Base-by-base conservation (phyloP, 2,113 vertebrate species). In the Apeltes quadracus region DNA sequence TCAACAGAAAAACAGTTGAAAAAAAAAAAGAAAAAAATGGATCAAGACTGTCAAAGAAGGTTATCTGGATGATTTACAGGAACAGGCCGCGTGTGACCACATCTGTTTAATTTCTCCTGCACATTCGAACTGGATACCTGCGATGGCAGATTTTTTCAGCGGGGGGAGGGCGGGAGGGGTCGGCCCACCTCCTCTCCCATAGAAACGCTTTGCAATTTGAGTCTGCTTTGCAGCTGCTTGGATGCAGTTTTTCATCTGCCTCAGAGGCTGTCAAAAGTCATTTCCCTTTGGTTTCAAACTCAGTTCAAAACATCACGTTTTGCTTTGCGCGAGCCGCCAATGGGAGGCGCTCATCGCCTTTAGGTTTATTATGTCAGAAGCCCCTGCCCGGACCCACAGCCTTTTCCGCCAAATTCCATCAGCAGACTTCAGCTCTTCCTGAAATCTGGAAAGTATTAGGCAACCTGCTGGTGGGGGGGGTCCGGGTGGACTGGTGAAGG, bases 391-490 rank as follows among this genome's bases (percentile, higher is more conserved):
- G 78, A 84, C 82, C 77, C 82, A 63, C 77, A 83, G 78, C 79
- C 83, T 69, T 90, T 89, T 87, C 86, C 74, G 72, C 90, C 82
- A 91, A 92, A 93, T 92, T 92, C 89, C 91, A 90, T 92, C 89
- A 91, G 86, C 84, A 87, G 87, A 91, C 82, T 87, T 70, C 78
- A 78, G 77, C 83, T 85, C 88, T 86, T 91, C 89, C 87, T 53
- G 88, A 89, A 93, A 93, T 93, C 92, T 94, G 93, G 93, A 94
- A 93, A 92, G 88, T 87, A 94, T 94, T 94, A 94, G 91, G 89
- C 91, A 93, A 93, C 93, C 93, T 94, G 92, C 91, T 88, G 88
- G 87, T 87, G 75, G 66, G 61, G 53, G 50, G 43, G 38, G n/a
- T n/a, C n/a, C n/a, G 36, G 53, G 69, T 54, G 29, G 76, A 66